Percentiles rank a stretch among this genome's conserved stretches.
phyloP scores from a whole-genome alignment of 2,797 vertebrate species.

The Microctenopoma lineatum region DNA sequence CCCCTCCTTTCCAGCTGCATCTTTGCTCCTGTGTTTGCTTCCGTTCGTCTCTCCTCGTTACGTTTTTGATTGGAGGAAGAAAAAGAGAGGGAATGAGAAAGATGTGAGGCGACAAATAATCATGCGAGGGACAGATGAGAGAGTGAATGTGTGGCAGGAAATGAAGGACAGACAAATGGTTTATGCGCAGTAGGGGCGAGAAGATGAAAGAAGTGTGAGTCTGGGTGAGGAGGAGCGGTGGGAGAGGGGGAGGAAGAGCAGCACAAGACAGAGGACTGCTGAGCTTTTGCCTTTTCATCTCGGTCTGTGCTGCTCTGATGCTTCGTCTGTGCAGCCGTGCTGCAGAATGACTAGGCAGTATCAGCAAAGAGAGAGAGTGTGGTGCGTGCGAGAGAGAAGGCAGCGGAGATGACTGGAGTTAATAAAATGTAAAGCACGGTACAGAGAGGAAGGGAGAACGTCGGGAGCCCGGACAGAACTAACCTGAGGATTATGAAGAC shows the following conservation, averaged over 20 bases:
- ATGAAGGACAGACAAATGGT: slow-evolving; percentile 2
- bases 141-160: slow-evolving; percentile 7
- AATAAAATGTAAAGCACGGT: not conserved
- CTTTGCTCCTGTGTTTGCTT: no score
- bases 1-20: no score
- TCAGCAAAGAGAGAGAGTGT: not conserved
- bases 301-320: slow-evolving; percentile 35
- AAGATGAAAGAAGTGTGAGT: slow-evolving; percentile 15
- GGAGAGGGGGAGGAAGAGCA: slow-evolving; percentile 6
- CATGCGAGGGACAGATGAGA: slow-evolving; percentile 9
- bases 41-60: no score
- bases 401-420: accelerated
- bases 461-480: not conserved
- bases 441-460: no score
- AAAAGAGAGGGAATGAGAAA: not conserved
- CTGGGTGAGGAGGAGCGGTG: slow-evolving; percentile 6
- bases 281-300: slow-evolving; percentile 63
- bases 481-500: no score
- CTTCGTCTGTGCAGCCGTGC: slow-evolving; percentile 37
- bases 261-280: slow-evolving; percentile 46
- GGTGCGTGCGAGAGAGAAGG: not conserved
- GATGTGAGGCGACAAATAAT: not conserved
- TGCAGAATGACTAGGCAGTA: slow-evolving; percentile 73
- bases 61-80: not conserved
- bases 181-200: not conserved